Evolutionary conservation across 1,140 invertebrate genomes (phyloP).

Genomic region (Ips nitidus): DNA sequence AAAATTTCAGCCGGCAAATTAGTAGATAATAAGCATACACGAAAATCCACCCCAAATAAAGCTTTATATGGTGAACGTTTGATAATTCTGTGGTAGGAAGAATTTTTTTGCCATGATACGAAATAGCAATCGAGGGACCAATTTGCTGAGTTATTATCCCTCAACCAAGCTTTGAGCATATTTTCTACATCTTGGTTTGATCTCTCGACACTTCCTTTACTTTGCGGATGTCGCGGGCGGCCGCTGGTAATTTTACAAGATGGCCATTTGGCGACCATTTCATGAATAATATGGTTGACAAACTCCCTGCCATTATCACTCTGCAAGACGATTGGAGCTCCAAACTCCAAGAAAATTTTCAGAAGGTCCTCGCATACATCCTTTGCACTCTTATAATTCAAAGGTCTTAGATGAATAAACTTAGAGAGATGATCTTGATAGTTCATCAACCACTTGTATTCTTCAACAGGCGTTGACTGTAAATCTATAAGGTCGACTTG

Average conservation of each 20-base stretch:
- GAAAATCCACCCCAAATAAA: conserved; percentile 40
- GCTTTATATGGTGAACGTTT: conserved; percentile 36
- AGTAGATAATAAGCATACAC: conserved; percentile 35
- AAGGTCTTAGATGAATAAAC: conserved; percentile 50
- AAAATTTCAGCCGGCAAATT: conserved; percentile 36
- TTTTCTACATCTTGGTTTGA: conserved; percentile 22
- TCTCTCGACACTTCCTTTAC: conserved; percentile 36
- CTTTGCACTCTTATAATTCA: conserved; percentile 49
- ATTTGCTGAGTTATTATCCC: conserved; percentile 27
- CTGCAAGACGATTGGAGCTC: conserved; percentile 48
- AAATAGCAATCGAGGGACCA: conserved; percentile 41
- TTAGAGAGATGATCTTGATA: conserved; percentile 56
- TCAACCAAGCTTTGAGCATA: conserved; percentile 21
- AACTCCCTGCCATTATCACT: conserved; percentile 47
- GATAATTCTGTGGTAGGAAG: conserved; percentile 41
- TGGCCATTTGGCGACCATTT: neutral
- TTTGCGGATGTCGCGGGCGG: conserved; percentile 30
- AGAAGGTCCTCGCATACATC: conserved; percentile 48
- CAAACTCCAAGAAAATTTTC: conserved; percentile 15
- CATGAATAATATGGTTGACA: conserved; percentile 2
- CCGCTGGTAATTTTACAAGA: neutral
- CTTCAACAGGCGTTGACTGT: conserved; percentile 46
- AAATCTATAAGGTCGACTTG: conserved; percentile 49
- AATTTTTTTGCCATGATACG: conserved; percentile 42
- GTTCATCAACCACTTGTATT: conserved; percentile 49